Percentiles rank a stretch among this genome's conserved stretches.
Evolutionary conservation across 2,797 vertebrate species (phyloP).

Genomic region (Nyctibius grandis): DNA sequence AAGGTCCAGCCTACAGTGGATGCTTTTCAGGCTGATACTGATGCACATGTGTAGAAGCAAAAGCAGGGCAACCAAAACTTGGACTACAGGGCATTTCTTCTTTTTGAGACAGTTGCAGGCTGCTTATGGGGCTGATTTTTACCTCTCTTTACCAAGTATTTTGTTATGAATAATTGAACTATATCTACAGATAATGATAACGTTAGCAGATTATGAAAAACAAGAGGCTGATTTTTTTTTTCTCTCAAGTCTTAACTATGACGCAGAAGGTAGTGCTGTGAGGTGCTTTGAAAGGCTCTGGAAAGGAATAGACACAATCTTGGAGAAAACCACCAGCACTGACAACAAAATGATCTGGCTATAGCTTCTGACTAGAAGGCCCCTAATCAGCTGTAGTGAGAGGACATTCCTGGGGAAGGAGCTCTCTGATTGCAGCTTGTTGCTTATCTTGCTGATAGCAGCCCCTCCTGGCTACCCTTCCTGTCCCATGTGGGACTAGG

Average conservation of each 20-base stretch:
- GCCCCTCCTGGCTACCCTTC: neutral
- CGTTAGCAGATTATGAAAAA: neutral
- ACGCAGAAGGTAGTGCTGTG: neutral
- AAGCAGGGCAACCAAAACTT: neutral
- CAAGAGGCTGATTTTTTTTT: neutral
- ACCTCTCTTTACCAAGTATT: neutral
- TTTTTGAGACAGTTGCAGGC: neutral
- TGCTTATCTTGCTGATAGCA: neutral
- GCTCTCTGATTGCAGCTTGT: neutral
- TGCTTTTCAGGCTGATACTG: neutral
- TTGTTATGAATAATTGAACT: neutral
- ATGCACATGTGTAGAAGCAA: fast-evolving
- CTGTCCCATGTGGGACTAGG: neutral
- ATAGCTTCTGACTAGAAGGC: neutral
- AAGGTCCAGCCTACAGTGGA: neutral
- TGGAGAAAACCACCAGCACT: neutral
- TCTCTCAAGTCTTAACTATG: neutral
- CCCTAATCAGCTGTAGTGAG: neutral
- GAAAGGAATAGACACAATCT: neutral
- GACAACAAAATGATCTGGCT: neutral
- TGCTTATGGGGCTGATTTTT: neutral
- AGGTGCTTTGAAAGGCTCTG: neutral
- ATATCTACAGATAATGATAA: neutral
- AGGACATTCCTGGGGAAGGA: neutral
- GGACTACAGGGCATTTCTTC: neutral